Conservation (phyloP, 2,888 invertebrate genomes). For the Rotaria macrura region DNA sequence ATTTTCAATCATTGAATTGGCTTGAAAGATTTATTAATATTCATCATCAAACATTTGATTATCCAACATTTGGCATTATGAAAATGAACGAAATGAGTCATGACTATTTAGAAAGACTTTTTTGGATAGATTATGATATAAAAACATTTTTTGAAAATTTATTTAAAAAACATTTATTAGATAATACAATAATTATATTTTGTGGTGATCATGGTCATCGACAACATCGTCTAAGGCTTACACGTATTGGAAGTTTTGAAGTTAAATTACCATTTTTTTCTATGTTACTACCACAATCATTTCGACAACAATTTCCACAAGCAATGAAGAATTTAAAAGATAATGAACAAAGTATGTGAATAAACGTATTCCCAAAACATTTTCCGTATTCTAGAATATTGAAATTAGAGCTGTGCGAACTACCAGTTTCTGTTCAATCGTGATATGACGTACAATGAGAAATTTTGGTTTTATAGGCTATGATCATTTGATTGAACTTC, state of each 20-base stretch:
- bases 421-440: too few species aligned
- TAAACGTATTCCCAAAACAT: too few species aligned
- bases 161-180: constrained; percentile 22
- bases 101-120: constrained; percentile 30
- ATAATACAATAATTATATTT: constrained; percentile 26
- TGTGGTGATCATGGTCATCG: constrained; percentile 32
- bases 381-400: too few species aligned
- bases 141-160: constrained; percentile 22
- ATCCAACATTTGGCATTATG: constrained; percentile 27
- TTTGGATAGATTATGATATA: constrained; percentile 31
- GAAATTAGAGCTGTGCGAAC: too few species aligned
- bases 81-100: constrained; percentile 33
- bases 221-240: constrained; percentile 17
- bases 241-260: constrained; percentile 26
- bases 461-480: too few species aligned
- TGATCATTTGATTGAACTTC: too few species aligned
- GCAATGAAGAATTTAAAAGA: constrained; percentile 28
- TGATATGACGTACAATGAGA: too few species aligned
- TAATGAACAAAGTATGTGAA: constrained; percentile 20
- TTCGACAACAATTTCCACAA: constrained; percentile 28
- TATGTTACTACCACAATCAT: constrained; percentile 46
- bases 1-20: constrained; percentile 24
- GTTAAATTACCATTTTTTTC: constrained; percentile 28
- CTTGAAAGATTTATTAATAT: constrained; percentile 15
- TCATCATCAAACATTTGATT: not conserved